Evolutionary conservation across 2,113 vertebrate species (phyloP), one percentile per base, ranked within the genome.

Genomic region (Lepus europaeus): DNA sequence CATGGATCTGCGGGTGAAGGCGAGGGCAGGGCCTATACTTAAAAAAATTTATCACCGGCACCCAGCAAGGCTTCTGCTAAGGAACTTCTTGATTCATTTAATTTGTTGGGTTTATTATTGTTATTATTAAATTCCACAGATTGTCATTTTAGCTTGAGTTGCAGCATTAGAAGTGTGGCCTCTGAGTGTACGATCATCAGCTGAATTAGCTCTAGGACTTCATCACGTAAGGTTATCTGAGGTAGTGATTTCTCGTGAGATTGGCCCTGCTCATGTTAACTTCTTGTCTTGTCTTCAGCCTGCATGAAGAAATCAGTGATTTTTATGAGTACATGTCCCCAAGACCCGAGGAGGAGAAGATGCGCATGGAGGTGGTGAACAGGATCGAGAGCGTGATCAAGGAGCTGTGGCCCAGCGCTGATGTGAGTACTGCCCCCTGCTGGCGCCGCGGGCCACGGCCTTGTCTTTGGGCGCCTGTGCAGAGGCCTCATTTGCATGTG

Each of bases 221-320:
- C 61, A 87, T 90, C 66, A 70, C 63, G 51, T 25, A 78, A 92
- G 87, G 31, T 69, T 80, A 63, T 33, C 85, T 77, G 90, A 83
- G 72, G 69, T 53, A 23, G 19, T 68, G 53, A 33, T 77, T 82
- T 85, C 63, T 90, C 85, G 25, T 59, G 74, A 87, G 69, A 19
- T 53, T 6, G 45, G 53, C 31, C 56, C 19, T 72, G 29, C 78
- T 66, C 16, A 9, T 63, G 6, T n/a, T 85, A 76, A 95, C 87
- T 76, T 4, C 29, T 66, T 63, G 82, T 66, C 3, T 80, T 66
- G 83, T 56, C 53, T 79, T 31, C 95, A 99, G 99, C 94, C 98
- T 99, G 87, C 99, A 99, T 91, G 99, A 99, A 98, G 99, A 99
- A 98, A 99, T 99, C 96, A 99, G 98, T 93, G 99, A 99, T 97